These are phyloP conservation scores for Callosobruchus maculatus DNA, from an alignment of 2,888 invertebrate genomes.

Conservation along the genomic window DNA sequence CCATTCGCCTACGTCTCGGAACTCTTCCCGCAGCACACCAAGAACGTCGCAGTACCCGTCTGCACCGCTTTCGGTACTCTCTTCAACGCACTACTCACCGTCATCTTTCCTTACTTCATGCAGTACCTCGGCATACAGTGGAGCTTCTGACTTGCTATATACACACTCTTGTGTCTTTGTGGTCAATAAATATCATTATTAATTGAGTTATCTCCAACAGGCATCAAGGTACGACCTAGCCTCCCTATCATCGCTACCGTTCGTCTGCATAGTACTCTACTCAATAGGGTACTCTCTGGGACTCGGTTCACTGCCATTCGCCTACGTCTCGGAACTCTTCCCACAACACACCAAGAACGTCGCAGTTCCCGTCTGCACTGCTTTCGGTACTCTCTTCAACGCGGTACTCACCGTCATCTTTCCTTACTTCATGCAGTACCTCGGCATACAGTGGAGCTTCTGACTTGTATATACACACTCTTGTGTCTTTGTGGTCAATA, in stretches of 20 bases:
- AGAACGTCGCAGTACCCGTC: slow-evolving; percentile 58
- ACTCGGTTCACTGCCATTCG: slow-evolving; percentile 75
- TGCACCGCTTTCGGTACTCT: neutral
- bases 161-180: too few species aligned
- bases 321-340: slow-evolving; percentile 77
- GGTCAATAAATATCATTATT: too few species aligned
- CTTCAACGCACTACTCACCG: too few species aligned
- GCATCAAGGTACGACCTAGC: neutral
- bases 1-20: slow-evolving; percentile 81
- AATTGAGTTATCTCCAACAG: neutral
- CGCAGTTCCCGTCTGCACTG: slow-evolving; percentile 46
- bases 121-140: too few species aligned
- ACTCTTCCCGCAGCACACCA: slow-evolving; percentile 66
- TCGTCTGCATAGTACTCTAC: slow-evolving; percentile 65
- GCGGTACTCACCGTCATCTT: too few species aligned
- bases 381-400: neutral
- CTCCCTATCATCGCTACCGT: slow-evolving; percentile 63
- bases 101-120: too few species aligned
- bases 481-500: too few species aligned
- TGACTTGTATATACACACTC: too few species aligned
- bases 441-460: too few species aligned
- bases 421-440: too few species aligned
- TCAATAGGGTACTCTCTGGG: slow-evolving; percentile 66
- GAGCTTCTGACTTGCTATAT: too few species aligned
- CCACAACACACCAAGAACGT: slow-evolving; percentile 64